Conservation (phyloP, 2,797 vertebrate genomes). For the Natrix natrix region DNA sequence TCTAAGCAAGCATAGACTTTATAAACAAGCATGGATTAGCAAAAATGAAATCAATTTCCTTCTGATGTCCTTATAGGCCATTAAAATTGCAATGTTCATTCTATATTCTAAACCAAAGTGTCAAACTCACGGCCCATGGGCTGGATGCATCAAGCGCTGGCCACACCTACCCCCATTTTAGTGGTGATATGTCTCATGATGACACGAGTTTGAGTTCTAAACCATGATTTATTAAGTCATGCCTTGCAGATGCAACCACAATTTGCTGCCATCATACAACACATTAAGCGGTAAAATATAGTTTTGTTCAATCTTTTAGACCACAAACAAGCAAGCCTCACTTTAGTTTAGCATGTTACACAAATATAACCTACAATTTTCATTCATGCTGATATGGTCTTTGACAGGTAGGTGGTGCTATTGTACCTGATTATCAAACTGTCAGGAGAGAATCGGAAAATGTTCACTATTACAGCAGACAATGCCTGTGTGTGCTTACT, state of each 20-base stretch:
- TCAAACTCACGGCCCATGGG: too few species aligned
- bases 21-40: not conserved
- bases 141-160: too few species aligned
- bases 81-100: not conserved
- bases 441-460: not conserved
- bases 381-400: not conserved
- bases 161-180: too few species aligned
- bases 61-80: not conserved
- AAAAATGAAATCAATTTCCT: not conserved
- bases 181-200: accelerated
- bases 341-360: not conserved
- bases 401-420: not conserved
- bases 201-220: not conserved
- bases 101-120: not conserved
- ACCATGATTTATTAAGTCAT: not conserved
- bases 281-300: not conserved
- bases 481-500: not conserved
- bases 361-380: not conserved
- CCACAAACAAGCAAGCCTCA: not conserved
- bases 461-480: not conserved
- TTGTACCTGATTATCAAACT: not conserved
- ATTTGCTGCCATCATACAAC: not conserved
- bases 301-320: not conserved
- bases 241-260: not conserved
- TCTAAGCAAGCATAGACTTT: not conserved